Percentiles rank a stretch among this genome's conserved stretches.
phyloP scores from a whole-genome alignment of 2,113 vertebrate species.

The Clupea harengus region DNA sequence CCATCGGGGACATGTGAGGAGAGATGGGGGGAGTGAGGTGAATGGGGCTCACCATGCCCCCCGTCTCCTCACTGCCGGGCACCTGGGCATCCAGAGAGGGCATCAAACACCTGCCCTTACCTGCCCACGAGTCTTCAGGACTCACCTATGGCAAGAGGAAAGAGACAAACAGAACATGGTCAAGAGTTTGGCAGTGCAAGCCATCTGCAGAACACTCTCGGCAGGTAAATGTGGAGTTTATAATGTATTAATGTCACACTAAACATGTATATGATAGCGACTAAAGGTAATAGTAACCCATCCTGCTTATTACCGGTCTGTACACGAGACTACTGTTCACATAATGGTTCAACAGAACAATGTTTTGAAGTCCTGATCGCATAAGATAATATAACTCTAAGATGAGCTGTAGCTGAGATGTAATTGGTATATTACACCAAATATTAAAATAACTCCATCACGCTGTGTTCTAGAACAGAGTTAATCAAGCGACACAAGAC shows the following conservation, averaged over 20 bases:
- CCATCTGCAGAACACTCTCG: neutral
- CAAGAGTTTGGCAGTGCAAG: neutral
- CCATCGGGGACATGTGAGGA: constrained; percentile 33
- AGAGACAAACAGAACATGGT: neutral
- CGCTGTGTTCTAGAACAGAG: neutral
- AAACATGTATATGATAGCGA: neutral
- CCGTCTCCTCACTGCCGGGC: constrained; percentile 44
- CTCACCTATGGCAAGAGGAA: constrained; percentile 1
- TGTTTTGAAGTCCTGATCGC: neutral
- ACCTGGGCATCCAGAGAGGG: constrained; percentile 37
- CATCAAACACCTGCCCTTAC: constrained; percentile 1
- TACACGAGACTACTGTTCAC: neutral
- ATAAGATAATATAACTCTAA: neutral
- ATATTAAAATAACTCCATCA: neutral
- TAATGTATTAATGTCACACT: neutral
- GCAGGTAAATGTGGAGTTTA: neutral
- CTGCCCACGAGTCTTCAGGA: neutral
- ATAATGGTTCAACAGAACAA: neutral
- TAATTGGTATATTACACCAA: neutral
- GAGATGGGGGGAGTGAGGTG: constrained; percentile 31
- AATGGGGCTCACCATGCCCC: constrained; percentile 62
- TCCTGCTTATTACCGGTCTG: neutral
- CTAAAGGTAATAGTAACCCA: neutral
- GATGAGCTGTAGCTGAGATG: neutral
- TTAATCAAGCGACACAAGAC: neutral